These are phyloP conservation scores for Globia sparganii DNA, from an alignment of 2,888 invertebrate genomes.

Conservation along the genomic window DNA sequence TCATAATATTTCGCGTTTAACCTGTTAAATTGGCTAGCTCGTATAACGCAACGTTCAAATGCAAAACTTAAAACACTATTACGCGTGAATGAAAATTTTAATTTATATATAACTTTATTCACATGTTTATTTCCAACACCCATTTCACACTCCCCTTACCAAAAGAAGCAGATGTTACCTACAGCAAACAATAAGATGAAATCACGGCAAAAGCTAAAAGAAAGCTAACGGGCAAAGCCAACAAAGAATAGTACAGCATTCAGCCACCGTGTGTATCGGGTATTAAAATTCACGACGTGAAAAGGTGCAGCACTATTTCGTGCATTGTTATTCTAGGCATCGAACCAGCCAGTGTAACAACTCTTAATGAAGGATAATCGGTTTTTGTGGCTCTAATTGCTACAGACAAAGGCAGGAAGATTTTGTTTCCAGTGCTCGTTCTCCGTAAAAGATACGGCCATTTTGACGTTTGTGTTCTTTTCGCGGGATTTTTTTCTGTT, in stretches of 20 bases:
- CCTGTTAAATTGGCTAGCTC: accelerated
- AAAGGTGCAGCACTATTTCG: slow-evolving; percentile 76
- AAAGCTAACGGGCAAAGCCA: slow-evolving; percentile 61
- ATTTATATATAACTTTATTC: not conserved
- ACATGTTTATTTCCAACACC: not conserved
- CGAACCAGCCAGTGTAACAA: slow-evolving; percentile 65
- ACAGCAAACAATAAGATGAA: slow-evolving; percentile 70
- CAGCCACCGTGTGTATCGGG: slow-evolving; percentile 65
- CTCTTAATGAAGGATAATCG: slow-evolving; percentile 67
- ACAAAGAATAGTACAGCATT: slow-evolving; percentile 59
- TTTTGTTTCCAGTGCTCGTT: slow-evolving; percentile 47
- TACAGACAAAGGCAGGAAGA: slow-evolving; percentile 54
- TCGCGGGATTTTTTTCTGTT: not conserved
- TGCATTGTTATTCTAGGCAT: slow-evolving; percentile 75
- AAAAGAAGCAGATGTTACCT: slow-evolving; percentile 68
- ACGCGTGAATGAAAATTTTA: not conserved
- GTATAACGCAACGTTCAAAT: not conserved
- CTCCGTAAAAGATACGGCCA: slow-evolving; percentile 35
- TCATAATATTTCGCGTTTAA: accelerated
- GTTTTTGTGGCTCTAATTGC: slow-evolving; percentile 66
- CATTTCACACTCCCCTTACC: slow-evolving; percentile 13
- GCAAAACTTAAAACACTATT: not conserved
- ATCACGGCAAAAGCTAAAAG: slow-evolving; percentile 65
- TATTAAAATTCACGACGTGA: slow-evolving; percentile 75
- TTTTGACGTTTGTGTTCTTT: slow-evolving; percentile 35